Conservation (phyloP, 1,140 invertebrate genomes). For the Aethina tumida region DNA sequence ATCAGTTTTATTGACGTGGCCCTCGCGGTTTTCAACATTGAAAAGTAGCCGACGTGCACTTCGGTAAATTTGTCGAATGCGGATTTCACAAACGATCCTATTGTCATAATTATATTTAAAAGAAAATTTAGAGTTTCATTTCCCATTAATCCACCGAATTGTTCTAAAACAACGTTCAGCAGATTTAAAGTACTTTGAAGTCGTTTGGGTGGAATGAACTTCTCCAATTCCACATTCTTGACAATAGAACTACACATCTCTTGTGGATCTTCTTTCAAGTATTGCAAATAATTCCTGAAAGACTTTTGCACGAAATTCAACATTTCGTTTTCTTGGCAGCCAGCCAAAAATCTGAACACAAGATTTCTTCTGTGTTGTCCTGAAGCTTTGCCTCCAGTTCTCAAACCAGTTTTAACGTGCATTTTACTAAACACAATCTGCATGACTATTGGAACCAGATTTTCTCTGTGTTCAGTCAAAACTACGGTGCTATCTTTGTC, state of each 20-base stretch:
- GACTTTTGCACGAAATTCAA: constrained; percentile 73
- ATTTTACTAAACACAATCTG: constrained; percentile 87
- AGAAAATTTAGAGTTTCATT: constrained; percentile 56
- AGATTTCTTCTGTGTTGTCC: constrained; percentile 59
- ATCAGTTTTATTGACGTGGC: constrained; percentile 48
- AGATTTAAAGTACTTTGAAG: constrained; percentile 67
- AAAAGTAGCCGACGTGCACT: constrained; percentile 50
- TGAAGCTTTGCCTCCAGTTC: constrained; percentile 60
- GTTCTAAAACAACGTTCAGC: constrained; percentile 69
- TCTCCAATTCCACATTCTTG: constrained; percentile 45
- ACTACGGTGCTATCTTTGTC: constrained; percentile 57
- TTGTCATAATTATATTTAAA: constrained; percentile 60
- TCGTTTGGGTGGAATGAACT: constrained; percentile 58
- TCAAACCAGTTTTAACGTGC: constrained; percentile 58
- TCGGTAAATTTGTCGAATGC: constrained; percentile 45
- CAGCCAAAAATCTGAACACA: constrained; percentile 76
- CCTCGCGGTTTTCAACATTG: constrained; percentile 58
- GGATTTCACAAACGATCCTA: constrained; percentile 50
- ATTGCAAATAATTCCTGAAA: constrained; percentile 61
- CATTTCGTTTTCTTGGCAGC: constrained; percentile 68
- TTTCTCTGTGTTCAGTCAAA: constrained; percentile 58
- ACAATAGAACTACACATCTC: constrained; percentile 39
- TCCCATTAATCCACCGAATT: constrained; percentile 69
- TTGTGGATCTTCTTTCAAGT: constrained; percentile 43
- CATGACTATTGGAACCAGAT: constrained; percentile 71